Evolutionary conservation across 2,888 invertebrate genomes (phyloP).

Genomic region (Schrankia costaestrigalis): DNA sequence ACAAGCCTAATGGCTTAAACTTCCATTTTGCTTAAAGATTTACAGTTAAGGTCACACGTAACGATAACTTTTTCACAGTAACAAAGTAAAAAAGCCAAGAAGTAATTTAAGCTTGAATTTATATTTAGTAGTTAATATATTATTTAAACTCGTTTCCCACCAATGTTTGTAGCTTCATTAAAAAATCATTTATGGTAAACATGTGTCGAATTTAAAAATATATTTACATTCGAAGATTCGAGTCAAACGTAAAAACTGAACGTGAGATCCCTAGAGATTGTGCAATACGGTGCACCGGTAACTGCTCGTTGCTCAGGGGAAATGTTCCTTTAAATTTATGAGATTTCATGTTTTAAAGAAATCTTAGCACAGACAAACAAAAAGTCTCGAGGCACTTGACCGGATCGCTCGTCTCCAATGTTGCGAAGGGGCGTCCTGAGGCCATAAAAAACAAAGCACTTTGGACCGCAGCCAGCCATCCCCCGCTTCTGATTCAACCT

Average conservation of each 20-base stretch:
- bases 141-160: no score
- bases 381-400: slow-evolving; percentile 61
- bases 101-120: no score
- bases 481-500: slow-evolving; percentile 55
- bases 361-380: slow-evolving; percentile 36
- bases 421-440: slow-evolving; percentile 46
- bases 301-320: slow-evolving; percentile 10
- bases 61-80: slow-evolving; percentile 12
- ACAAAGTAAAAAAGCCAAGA: no score
- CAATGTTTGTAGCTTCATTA: no score
- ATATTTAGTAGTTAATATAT: no score
- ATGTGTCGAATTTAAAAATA: no score
- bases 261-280: background rate
- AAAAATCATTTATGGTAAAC: no score
- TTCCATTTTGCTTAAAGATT: slow-evolving; percentile 32
- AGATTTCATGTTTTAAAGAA: slow-evolving; percentile 37
- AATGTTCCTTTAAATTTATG: slow-evolving; percentile 31
- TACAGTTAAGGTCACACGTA: slow-evolving; percentile 15
- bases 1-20: slow-evolving; percentile 30
- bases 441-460: slow-evolving; percentile 73
- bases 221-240: slow-evolving; percentile 3
- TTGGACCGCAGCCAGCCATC: slow-evolving; percentile 67
- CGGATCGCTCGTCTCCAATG: slow-evolving; percentile 51
- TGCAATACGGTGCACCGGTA: slow-evolving; percentile 11
- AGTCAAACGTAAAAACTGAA: background rate